phyloP scores from a whole-genome alignment of 2,113 vertebrate genomes.

The Bagarius yarrelli region DNA sequence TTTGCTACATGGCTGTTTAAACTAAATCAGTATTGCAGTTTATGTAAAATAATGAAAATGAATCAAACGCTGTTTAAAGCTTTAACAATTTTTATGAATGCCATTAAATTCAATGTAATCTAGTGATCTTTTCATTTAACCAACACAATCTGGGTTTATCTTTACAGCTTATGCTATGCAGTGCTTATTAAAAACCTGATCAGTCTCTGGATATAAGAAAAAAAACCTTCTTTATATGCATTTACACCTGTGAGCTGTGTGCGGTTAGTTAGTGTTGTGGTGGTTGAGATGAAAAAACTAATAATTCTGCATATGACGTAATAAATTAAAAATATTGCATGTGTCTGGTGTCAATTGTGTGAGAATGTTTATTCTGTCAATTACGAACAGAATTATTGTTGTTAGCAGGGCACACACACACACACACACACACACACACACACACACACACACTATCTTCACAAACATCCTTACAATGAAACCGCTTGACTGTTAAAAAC shows the following conservation, averaged over 20 bases:
- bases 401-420: background rate
- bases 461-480: too few relatives aligned
- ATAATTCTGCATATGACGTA: background rate
- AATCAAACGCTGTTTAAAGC: background rate
- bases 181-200: slow-evolving; percentile 16
- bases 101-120: background rate
- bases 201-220: background rate
- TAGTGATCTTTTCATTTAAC: slow-evolving; percentile 2
- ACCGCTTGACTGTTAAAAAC: too few relatives aligned
- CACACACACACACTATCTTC: too few relatives aligned
- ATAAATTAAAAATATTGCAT: background rate
- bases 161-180: slow-evolving; percentile 9
- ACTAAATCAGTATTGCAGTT: background rate
- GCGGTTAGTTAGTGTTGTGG: slow-evolving; percentile 3
- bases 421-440: too few relatives aligned
- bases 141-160: slow-evolving; percentile 9
- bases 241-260: background rate
- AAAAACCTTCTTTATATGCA: background rate
- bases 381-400: background rate
- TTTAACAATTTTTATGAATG: background rate
- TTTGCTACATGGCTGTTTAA: background rate
- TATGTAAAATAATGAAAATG: background rate
- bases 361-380: background rate
- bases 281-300: background rate
- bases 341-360: background rate